Base-by-base conservation (phyloP, 2,113 vertebrate species). In the Xenus cinereus region DNA sequence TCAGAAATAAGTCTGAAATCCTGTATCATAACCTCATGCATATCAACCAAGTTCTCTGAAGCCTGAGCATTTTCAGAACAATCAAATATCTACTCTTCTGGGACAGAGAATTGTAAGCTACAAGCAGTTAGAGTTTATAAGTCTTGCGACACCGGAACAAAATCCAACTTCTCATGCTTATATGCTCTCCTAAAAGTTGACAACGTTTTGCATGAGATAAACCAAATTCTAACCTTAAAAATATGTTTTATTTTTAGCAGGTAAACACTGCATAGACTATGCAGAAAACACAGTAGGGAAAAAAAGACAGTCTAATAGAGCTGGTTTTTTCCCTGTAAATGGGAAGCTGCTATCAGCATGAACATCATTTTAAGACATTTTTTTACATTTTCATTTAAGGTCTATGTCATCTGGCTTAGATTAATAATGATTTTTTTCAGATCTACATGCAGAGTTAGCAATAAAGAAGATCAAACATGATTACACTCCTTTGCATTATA, bases 381-480 rank as follows among this genome's bases (percentile, higher is more conserved):
- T 56, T 95, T 91, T 94, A 50, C 64, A 48, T 80, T 91, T 96
- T 95, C 35, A 56, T 91, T 95, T 91, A 71, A 95, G 71, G 14
- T 3, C 43, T 80, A 15, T 35, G 35, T 90, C 90, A 23, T 71
- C 73, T 90, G 64, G 33, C 62, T 94, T 89, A 84, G 80, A 85
- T 85, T 76, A 93, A 94, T 72, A 82, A 15, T 39, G 73, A n/a
- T 72, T 93, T 83, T 85, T 86, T 92, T 77, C 74, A 82, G 27
- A 71, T 72, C 59, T 66, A 41, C 82, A 64, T 50, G 66, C 51
- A 68, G 56, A n/a, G 33, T 77, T 95, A 78, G 23, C 84, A 92
- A 77, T 91, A 89, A 92, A 79, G 35, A 84, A 95, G 91, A 85
- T 63, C 87, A 91, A 79, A 89, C 43, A 32, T 64, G 62, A 92